phyloP scores from a whole-genome alignment of 1,140 invertebrate species.

The Drosophila funebris region DNA sequence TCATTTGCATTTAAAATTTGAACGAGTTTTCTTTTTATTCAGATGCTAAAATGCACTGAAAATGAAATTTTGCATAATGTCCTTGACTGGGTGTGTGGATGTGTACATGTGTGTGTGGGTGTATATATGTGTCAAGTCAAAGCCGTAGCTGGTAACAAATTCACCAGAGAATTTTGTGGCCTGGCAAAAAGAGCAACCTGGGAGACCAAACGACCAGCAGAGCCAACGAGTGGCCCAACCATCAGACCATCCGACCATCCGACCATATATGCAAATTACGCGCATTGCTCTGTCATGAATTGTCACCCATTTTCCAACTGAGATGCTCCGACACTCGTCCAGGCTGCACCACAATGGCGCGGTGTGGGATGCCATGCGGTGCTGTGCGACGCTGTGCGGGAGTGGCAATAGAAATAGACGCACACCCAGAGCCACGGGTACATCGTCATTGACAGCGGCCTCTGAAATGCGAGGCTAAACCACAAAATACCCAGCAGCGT shows the following conservation, averaged over 20 bases:
- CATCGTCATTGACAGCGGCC: conserved; percentile 26
- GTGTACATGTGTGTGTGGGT: conserved; percentile 23
- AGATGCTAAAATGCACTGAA: conserved; percentile 59
- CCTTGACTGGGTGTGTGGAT: conserved; percentile 1
- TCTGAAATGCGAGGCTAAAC: conserved; percentile 33
- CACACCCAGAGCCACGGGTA: neutral
- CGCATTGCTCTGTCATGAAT: conserved; percentile 77
- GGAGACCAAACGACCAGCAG: conserved; percentile 13
- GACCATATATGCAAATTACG: conserved; percentile 77
- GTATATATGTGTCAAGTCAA: conserved; percentile 43
- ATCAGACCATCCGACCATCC: conserved; percentile 26
- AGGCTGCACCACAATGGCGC: neutral
- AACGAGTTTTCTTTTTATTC: conserved; percentile 39
- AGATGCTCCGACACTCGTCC: conserved; percentile 75
- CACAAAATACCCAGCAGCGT: conserved; percentile 45
- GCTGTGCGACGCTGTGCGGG: neutral
- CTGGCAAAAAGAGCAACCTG: conserved; percentile 40
- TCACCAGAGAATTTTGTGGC: conserved; percentile 55
- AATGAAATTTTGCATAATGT: conserved; percentile 63
- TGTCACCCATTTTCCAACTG: conserved; percentile 80
- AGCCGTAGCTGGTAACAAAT: conserved; percentile 46
- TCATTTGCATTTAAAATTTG: conserved; percentile 76
- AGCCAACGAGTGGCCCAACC: conserved; percentile 42
- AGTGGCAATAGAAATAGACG: conserved; percentile 24
- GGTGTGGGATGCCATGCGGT: conserved; percentile 5